Percentiles rank a stretch among this genome's conserved stretches.
Conservation (phyloP, 2,888 invertebrate species). For the Tethea ocularis region DNA sequence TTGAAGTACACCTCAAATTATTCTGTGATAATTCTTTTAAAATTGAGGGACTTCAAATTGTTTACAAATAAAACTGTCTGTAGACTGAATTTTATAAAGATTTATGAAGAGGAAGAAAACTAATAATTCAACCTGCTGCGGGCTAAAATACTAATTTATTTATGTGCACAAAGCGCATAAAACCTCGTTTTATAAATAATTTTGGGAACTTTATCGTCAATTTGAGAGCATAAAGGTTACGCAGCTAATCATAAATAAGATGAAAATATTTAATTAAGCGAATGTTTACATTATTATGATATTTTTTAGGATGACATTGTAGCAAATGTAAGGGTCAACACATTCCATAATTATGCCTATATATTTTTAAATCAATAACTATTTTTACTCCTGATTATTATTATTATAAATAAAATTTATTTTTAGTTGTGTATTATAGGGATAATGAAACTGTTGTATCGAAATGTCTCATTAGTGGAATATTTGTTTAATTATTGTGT, state of each 20-base stretch:
- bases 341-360: slow-evolving; percentile 66
- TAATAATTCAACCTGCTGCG: background rate
- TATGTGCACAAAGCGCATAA: background rate
- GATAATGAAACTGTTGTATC: slow-evolving; percentile 76
- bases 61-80: slow-evolving; percentile 37
- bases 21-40: slow-evolving; percentile 83
- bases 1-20: slow-evolving; percentile 78
- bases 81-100: slow-evolving; percentile 17
- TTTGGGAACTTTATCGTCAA: slow-evolving; percentile 16
- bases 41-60: slow-evolving; percentile 79
- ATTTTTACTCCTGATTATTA: slow-evolving; percentile 55
- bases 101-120: background rate
- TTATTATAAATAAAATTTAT: slow-evolving; percentile 39
- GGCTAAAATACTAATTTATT: background rate
- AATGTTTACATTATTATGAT: slow-evolving; percentile 15
- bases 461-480: slow-evolving; percentile 71
- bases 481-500: slow-evolving; percentile 70
- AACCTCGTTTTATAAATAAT: slow-evolving; percentile 1
- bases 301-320: slow-evolving; percentile 68
- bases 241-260: background rate
- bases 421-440: slow-evolving; percentile 64
- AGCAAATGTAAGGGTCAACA: slow-evolving; percentile 58
- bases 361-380: slow-evolving; percentile 49
- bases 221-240: background rate
- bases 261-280: background rate